Evolutionary conservation across 2,797 vertebrate species (phyloP).

Genomic region (Lithobates pipiens): DNA sequence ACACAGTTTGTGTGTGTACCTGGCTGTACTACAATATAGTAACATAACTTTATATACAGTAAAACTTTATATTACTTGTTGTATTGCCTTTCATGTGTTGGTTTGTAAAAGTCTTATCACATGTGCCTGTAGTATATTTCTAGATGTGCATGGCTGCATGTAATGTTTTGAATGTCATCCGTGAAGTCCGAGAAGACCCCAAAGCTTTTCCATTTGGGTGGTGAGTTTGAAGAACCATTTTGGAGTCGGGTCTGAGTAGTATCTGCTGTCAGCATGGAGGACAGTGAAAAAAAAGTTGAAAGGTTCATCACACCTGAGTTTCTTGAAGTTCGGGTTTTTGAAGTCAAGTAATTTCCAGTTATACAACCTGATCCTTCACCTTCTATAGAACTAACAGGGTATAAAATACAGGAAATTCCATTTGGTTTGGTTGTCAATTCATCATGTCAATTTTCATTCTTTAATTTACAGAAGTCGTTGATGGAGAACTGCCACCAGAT

Average conservation of each 20-base stretch:
- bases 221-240: slow-evolving; percentile 44
- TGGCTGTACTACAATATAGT: background rate
- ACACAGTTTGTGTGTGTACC: background rate
- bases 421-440: slow-evolving; percentile 23
- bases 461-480: slow-evolving; percentile 32
- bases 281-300: slow-evolving; percentile 28
- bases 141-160: slow-evolving; percentile 43
- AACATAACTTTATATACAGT: background rate
- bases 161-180: slow-evolving; percentile 16
- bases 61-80: background rate
- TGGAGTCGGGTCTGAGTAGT: slow-evolving; percentile 25
- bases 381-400: slow-evolving; percentile 8
- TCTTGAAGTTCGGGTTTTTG: background rate
- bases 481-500: slow-evolving; percentile 49
- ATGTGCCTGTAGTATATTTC: background rate
- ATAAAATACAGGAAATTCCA: slow-evolving; percentile 11
- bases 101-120: background rate
- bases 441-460: slow-evolving; percentile 49
- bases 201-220: slow-evolving; percentile 1
- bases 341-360: slow-evolving; percentile 5
- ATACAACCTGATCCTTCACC: slow-evolving; percentile 20
- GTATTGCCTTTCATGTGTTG: background rate
- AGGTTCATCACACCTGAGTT: slow-evolving; percentile 20
- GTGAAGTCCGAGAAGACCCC: slow-evolving; percentile 15
- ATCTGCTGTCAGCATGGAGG: slow-evolving; percentile 23